Conservation (phyloP, 2,113 vertebrate species). For the Poecile atricapillus region DNA sequence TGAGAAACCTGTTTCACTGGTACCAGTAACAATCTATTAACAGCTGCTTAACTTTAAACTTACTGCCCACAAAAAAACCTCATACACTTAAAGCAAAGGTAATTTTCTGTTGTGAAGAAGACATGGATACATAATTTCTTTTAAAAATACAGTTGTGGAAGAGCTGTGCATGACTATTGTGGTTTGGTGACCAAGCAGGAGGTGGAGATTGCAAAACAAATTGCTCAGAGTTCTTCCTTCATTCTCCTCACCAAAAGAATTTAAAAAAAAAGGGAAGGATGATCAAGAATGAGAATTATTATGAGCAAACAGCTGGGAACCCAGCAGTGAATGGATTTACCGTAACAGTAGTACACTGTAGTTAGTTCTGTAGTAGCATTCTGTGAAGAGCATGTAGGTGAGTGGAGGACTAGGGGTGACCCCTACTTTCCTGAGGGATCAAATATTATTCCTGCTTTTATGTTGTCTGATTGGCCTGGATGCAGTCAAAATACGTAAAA, state of each 20-base stretch:
- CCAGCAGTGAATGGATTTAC: not conserved
- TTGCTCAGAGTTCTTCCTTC: not conserved
- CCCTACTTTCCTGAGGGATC: not conserved
- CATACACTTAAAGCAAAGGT: not conserved
- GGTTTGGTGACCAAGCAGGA: not conserved
- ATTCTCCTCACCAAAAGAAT: rapidly evolving
- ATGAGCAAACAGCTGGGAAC: not conserved
- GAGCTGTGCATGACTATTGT: not conserved
- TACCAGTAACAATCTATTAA: not conserved
- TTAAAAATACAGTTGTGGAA: not conserved
- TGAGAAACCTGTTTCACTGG: conserved; percentile 3
- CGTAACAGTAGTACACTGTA: not conserved
- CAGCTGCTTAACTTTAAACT: not conserved
- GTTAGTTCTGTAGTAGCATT: not conserved
- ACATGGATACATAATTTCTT: rapidly evolving
- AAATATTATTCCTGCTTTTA: not conserved
- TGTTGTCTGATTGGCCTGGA: no score
- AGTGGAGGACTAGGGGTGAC: not conserved
- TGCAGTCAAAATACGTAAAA: not conserved
- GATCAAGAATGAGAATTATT: not conserved
- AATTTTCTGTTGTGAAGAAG: not conserved
- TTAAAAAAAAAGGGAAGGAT: not conserved
- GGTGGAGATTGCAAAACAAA: not conserved
- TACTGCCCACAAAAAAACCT: not conserved
- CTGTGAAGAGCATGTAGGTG: not conserved